Evolutionary conservation across 2,797 vertebrate genomes (phyloP).

Genomic region (Mastacembelus armatus): DNA sequence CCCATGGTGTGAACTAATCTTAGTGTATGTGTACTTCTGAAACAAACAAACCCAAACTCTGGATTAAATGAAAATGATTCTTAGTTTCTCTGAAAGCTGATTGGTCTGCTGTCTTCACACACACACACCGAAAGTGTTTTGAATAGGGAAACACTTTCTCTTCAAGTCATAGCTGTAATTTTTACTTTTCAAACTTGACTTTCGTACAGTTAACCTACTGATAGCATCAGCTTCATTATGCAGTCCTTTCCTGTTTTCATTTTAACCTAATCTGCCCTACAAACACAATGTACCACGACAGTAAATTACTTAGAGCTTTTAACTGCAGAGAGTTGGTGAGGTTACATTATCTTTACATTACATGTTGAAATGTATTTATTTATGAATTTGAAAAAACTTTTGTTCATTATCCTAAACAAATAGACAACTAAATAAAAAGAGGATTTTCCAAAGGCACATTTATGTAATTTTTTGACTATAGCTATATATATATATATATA

Average conservation of each 20-base stretch:
- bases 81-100: conserved; percentile 21
- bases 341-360: not conserved
- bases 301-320: not conserved
- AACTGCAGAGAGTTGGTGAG: not conserved
- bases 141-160: conserved; percentile 1
- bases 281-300: no score
- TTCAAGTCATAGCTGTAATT: not conserved
- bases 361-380: not conserved
- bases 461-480: no score
- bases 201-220: not conserved
- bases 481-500: no score
- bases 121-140: no score
- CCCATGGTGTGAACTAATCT: conserved; percentile 40
- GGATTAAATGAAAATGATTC: conserved; percentile 25
- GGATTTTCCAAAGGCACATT: no score
- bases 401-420: no score
- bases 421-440: no score
- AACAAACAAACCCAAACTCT: conserved; percentile 20
- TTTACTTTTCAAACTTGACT: not conserved
- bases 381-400: no score
- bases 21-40: not conserved
- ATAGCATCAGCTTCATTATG: no score
- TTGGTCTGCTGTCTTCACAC: not conserved
- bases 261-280: no score
- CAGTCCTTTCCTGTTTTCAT: no score